phyloP scores from a whole-genome alignment of 2,113 vertebrate genomes.

The Ceyx margarethae region DNA sequence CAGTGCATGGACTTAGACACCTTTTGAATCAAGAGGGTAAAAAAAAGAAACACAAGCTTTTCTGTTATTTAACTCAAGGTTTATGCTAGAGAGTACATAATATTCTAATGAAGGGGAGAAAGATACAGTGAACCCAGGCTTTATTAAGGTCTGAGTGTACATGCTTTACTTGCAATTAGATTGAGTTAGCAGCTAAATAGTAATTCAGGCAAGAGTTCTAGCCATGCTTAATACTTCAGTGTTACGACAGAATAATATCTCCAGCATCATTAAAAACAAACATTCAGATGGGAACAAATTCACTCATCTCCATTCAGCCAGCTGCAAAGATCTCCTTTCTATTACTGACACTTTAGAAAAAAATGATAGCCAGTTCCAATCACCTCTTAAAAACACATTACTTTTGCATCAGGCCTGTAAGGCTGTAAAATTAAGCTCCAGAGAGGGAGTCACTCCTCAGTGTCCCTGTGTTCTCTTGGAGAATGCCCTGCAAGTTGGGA shows the following conservation, averaged over 20 bases:
- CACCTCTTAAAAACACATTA: not conserved
- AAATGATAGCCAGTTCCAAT: not conserved
- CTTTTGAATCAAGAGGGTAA: not conserved
- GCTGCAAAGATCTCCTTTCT: not conserved
- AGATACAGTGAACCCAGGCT: not conserved
- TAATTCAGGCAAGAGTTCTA: slow-evolving; percentile 16
- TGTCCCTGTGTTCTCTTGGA: not conserved
- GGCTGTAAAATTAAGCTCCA: not conserved
- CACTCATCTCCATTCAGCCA: slow-evolving; percentile 11
- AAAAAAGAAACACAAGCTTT: not conserved
- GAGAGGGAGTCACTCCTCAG: accelerated
- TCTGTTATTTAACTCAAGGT: slow-evolving; percentile 8
- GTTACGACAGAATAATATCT: slow-evolving; percentile 29
- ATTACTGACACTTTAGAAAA: not conserved
- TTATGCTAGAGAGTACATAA: not conserved
- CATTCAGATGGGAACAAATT: slow-evolving; percentile 35
- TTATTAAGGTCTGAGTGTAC: slow-evolving; percentile 1
- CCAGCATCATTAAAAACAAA: slow-evolving; percentile 44
- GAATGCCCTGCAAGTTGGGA: not conserved
- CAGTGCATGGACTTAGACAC: not conserved
- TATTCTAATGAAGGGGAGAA: not conserved
- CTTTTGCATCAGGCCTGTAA: not conserved
- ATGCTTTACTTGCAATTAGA: slow-evolving; percentile 48
- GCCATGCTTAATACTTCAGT: not conserved
- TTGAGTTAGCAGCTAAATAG: slow-evolving; percentile 41